Evolutionary conservation across 2,888 invertebrate genomes (phyloP).

Genomic region (Leucania comma): DNA sequence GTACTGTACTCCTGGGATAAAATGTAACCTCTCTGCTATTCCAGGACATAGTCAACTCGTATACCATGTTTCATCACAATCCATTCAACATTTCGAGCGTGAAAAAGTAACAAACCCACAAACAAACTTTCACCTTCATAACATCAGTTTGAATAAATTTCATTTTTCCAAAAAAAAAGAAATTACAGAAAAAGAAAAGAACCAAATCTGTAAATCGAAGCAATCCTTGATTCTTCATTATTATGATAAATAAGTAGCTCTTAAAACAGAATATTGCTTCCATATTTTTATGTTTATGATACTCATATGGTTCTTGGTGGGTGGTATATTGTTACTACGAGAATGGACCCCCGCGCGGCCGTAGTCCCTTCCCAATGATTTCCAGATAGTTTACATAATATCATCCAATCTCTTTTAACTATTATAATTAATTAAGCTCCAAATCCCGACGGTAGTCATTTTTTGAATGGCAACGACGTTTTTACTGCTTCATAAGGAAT

Average conservation of each 20-base stretch:
- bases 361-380: slow-evolving; percentile 35
- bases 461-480: slow-evolving; percentile 73
- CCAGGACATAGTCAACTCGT: too few relatives aligned
- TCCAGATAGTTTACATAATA: slow-evolving; percentile 78
- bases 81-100: too few relatives aligned
- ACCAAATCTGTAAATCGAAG: slow-evolving; percentile 26
- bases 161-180: not conserved
- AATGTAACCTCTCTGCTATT: too few relatives aligned
- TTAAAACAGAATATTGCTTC: slow-evolving; percentile 57
- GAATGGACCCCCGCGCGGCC: slow-evolving; percentile 62
- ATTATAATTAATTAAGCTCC: slow-evolving; percentile 84
- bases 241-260: slow-evolving; percentile 50
- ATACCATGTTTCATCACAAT: too few relatives aligned
- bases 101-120: too few relatives aligned
- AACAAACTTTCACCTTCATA: too few relatives aligned
- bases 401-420: slow-evolving; percentile 80
- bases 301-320: slow-evolving; percentile 61
- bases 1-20: too few relatives aligned
- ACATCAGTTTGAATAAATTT: not conserved
- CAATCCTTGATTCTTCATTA: slow-evolving; percentile 31
- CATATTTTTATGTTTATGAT: slow-evolving; percentile 60
- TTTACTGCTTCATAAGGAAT: slow-evolving; percentile 71
- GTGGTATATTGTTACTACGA: slow-evolving; percentile 63
- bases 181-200: not conserved
- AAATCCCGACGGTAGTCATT: slow-evolving; percentile 79